Conservation (phyloP, 2,113 vertebrate species). For the Nematolebias whitei region DNA sequence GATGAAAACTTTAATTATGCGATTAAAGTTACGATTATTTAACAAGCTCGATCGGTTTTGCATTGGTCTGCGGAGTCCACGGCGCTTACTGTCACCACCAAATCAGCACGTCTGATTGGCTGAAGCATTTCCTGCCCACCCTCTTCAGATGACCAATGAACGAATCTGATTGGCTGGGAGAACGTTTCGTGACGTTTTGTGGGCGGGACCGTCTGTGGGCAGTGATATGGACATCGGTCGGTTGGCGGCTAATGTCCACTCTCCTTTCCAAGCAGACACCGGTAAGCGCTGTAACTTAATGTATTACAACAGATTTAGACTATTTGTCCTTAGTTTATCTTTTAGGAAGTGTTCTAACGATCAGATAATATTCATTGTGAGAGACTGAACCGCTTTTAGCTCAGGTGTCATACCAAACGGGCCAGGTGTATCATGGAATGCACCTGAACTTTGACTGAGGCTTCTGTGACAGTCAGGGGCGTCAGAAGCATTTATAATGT, state of each 20-base stretch:
- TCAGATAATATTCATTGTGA: too few species aligned
- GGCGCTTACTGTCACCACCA: constrained; percentile 32
- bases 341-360: too few species aligned
- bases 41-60: constrained; percentile 8
- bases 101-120: constrained; percentile 56
- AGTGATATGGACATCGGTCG: background rate
- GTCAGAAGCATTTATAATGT: too few species aligned
- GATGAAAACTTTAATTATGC: too few species aligned
- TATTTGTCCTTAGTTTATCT: background rate
- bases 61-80: background rate
- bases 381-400: too few species aligned
- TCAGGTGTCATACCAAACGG: too few species aligned
- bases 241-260: background rate
- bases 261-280: background rate
- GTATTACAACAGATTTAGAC: background rate
- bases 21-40: constrained; percentile 29
- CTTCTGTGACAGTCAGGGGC: too few species aligned
- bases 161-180: constrained; percentile 66
- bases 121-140: constrained; percentile 28
- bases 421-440: too few species aligned
- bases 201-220: constrained; percentile 38
- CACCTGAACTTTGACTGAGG: too few species aligned
- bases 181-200: background rate
- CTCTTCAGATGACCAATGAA: constrained; percentile 69
- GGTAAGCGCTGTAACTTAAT: constrained; percentile 50